Evolutionary conservation across 2,113 vertebrate genomes (phyloP).

Genomic region (Gorsachius goisagi): DNA sequence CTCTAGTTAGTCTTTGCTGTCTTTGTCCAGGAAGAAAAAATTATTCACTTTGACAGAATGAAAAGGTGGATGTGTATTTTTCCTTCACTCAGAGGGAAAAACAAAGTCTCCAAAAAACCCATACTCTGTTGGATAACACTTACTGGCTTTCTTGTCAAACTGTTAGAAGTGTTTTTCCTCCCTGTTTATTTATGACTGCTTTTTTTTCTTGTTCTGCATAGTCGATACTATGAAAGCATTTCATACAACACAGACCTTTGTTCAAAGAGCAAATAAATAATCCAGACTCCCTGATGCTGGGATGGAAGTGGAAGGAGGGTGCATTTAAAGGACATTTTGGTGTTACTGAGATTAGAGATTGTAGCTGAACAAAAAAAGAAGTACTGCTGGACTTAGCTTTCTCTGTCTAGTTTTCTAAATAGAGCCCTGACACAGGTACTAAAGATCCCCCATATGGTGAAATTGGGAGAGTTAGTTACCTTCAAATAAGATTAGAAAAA

Average conservation of each 20-base stretch:
- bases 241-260: not conserved
- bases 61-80: not conserved
- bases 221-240: not conserved
- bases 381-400: not conserved
- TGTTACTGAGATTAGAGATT: not conserved
- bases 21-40: not conserved
- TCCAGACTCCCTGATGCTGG: not conserved
- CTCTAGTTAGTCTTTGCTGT: not conserved
- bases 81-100: not conserved
- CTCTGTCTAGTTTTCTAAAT: not conserved
- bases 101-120: not conserved
- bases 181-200: not conserved
- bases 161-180: not conserved
- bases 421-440: not conserved
- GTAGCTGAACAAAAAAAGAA: not conserved
- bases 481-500: slow-evolving; percentile 4
- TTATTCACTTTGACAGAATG: not conserved
- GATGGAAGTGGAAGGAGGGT: not conserved
- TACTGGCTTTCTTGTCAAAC: not conserved
- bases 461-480: not conserved
- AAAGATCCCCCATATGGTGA: not conserved
- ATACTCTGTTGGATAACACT: not conserved
- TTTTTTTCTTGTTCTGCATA: not conserved
- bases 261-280: not conserved
- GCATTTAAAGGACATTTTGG: not conserved